Conservation (phyloP, 2,888 invertebrate genomes). For the Adelognathus sp. region DNA sequence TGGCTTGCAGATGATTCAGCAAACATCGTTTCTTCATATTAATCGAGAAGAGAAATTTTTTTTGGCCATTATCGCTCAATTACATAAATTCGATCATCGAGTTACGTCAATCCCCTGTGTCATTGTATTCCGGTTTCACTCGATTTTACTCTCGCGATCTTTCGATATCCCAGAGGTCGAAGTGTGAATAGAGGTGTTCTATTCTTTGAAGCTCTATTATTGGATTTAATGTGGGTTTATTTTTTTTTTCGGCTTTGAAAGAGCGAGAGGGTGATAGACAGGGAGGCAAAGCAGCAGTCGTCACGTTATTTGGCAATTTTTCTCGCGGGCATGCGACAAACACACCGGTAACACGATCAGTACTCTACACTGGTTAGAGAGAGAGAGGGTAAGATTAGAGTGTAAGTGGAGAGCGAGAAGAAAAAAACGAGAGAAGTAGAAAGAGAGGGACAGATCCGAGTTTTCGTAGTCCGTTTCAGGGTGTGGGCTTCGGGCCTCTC, state of each 20-base stretch:
- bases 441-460: slow-evolving; percentile 10
- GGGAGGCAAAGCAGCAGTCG: slow-evolving; percentile 47
- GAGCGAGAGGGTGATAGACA: not conserved
- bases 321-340: slow-evolving; percentile 64
- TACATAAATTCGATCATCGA: not conserved
- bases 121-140: not conserved
- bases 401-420: slow-evolving; percentile 42
- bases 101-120: not conserved
- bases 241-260: not conserved
- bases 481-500: slow-evolving; percentile 67
- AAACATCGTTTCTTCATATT: not conserved
- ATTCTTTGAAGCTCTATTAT: not conserved
- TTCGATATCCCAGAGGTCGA: not conserved
- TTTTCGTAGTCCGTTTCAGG: slow-evolving; percentile 40
- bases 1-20: not conserved
- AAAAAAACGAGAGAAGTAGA: slow-evolving; percentile 16
- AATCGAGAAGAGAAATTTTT: not conserved
- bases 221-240: not conserved
- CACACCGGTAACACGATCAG: slow-evolving; percentile 75
- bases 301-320: slow-evolving; percentile 64
- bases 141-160: too few species aligned
- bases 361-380: slow-evolving; percentile 62
- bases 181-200: not conserved
- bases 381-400: slow-evolving; percentile 35
- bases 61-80: not conserved